These are phyloP conservation scores for Chorisops tibialis DNA, from an alignment of 2,888 invertebrate species.

Conservation along the genomic window DNA sequence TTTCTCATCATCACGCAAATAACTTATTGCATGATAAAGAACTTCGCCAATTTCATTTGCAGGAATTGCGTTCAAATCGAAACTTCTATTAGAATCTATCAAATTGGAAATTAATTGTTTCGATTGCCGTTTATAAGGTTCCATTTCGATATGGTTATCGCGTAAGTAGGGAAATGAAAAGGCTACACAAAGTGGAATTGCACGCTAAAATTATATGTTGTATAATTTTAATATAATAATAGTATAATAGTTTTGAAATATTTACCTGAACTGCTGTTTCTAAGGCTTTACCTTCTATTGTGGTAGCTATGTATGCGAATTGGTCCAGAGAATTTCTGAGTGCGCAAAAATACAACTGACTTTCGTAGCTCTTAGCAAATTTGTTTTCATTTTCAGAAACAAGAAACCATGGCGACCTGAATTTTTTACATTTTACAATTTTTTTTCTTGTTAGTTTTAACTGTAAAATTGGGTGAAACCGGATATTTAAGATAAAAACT, in stretches of 20 bases:
- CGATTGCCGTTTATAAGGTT: neutral
- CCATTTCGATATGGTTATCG: neutral
- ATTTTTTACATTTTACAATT: too few species aligned
- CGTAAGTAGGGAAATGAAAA: neutral
- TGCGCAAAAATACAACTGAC: too few species aligned
- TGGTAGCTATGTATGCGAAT: too few species aligned
- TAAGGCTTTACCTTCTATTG: neutral
- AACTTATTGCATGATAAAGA: neutral
- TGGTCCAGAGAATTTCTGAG: too few species aligned
- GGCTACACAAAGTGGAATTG: constrained; percentile 1
- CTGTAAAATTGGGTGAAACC: too few species aligned
- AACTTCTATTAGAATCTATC: neutral
- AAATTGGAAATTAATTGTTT: constrained; percentile 4
- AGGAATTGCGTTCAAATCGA: neutral
- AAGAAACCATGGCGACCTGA: too few species aligned
- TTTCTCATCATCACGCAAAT: constrained; percentile 14
- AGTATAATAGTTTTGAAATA: too few species aligned
- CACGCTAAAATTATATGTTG: neutral
- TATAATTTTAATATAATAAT: neutral
- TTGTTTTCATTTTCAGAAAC: too few species aligned
- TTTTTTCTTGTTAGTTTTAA: too few species aligned
- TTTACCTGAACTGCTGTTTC: constrained; percentile 4
- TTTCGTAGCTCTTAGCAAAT: too few species aligned
- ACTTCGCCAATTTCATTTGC: constrained; percentile 2
- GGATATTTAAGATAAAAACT: too few species aligned